Percentiles rank a stretch among this genome's conserved stretches.
phyloP scores from a whole-genome alignment of 1,140 invertebrate species.

The Parapsyche elsis region DNA sequence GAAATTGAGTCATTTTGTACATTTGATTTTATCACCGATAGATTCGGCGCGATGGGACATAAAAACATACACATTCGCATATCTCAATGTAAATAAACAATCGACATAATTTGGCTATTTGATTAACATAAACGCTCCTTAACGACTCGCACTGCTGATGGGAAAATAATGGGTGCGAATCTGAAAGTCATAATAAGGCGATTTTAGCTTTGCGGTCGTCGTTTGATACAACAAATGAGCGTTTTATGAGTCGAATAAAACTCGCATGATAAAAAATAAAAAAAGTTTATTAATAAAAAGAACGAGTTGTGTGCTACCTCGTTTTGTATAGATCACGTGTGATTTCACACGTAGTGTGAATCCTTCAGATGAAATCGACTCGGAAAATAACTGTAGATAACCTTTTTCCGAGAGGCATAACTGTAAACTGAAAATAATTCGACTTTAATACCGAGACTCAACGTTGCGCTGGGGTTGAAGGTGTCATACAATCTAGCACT shows the following conservation, averaged over 20 bases:
- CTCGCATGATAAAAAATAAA: not conserved
- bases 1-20: too few relatives aligned
- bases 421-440: constrained; percentile 36
- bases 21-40: too few relatives aligned
- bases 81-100: not conserved
- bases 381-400: not conserved
- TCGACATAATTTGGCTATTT: constrained; percentile 36
- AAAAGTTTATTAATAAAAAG: not conserved
- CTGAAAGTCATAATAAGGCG: constrained; percentile 13
- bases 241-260: not conserved
- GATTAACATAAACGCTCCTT: constrained; percentile 43
- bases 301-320: not conserved
- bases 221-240: not conserved
- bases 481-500: constrained; percentile 17
- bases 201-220: constrained; percentile 8
- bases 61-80: too few relatives aligned
- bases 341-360: not conserved
- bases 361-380: not conserved
- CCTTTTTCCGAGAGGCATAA: not conserved
- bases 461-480: constrained; percentile 3
- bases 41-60: too few relatives aligned
- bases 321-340: not conserved
- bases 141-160: constrained; percentile 36
- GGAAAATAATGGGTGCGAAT: constrained; percentile 46
- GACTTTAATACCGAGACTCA: not conserved